Conservation (phyloP, 2,113 vertebrate species). For the Trematocara unimaculatum region DNA sequence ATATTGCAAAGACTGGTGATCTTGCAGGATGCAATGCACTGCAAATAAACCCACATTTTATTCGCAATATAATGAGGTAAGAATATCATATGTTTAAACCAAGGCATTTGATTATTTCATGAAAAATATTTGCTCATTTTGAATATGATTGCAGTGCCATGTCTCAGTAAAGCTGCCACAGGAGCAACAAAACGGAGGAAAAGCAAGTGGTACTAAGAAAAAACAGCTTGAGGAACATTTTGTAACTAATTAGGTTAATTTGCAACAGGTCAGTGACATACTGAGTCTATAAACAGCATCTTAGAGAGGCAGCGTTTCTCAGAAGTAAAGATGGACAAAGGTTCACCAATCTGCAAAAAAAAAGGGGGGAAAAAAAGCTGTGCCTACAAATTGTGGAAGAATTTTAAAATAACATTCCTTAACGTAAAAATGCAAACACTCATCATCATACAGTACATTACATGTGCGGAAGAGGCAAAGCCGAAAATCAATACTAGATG, state of each 20-base stretch:
- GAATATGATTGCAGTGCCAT: background rate
- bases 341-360: too few relatives aligned
- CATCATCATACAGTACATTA: background rate
- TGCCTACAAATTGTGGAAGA: too few relatives aligned
- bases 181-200: background rate
- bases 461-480: background rate
- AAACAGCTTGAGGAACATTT: background rate
- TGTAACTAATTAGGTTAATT: background rate
- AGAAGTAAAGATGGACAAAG: background rate
- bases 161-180: background rate
- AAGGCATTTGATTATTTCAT: background rate
- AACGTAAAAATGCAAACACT: background rate
- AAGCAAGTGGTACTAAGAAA: background rate
- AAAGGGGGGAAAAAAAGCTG: accelerated
- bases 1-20: background rate
- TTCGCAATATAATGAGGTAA: background rate
- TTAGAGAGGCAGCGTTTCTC: background rate
- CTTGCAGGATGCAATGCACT: background rate
- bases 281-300: background rate
- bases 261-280: background rate
- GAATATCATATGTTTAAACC: background rate
- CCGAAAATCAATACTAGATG: background rate
- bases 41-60: background rate
- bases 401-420: too few relatives aligned
- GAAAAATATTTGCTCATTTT: background rate